Evolutionary conservation across 2,888 invertebrate species (phyloP).

Genomic region (Tuta absoluta): DNA sequence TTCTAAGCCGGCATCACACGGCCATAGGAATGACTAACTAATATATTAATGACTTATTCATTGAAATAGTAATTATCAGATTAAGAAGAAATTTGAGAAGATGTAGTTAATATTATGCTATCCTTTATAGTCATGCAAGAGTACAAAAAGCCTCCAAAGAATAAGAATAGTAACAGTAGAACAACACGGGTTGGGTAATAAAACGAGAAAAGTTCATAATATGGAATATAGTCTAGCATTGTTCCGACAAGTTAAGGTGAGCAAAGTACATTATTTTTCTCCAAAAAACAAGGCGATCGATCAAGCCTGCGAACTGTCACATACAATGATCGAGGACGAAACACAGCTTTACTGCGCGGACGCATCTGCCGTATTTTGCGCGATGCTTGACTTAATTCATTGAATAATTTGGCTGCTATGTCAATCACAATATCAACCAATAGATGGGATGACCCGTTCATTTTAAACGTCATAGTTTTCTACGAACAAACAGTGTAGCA

Average conservation of each 20-base stretch:
- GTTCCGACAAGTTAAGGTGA: conserved; percentile 36
- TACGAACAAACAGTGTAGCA: too few species aligned
- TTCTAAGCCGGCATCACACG: too few species aligned
- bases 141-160: neutral
- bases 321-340: conserved; percentile 50
- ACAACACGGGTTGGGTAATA: neutral
- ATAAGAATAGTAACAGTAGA: neutral
- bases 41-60: too few species aligned
- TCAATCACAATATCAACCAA: neutral
- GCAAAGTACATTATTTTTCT: conserved; percentile 35
- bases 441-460: too few species aligned
- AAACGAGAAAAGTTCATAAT: conserved; percentile 34
- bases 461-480: too few species aligned
- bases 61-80: too few species aligned
- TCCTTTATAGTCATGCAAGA: neutral
- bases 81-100: too few species aligned
- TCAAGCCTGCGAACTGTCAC: conserved; percentile 50
- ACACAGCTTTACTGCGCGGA: conserved; percentile 31
- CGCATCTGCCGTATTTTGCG: conserved; percentile 54
- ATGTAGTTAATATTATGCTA: too few species aligned
- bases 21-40: too few species aligned
- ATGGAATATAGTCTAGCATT: conserved; percentile 28
- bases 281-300: conserved; percentile 45
- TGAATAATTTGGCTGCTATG: neutral
- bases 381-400: conserved; percentile 34